These are phyloP conservation scores for Xerus inauris DNA, from an alignment of 2,113 vertebrate genomes.

Conservation along the genomic window DNA sequence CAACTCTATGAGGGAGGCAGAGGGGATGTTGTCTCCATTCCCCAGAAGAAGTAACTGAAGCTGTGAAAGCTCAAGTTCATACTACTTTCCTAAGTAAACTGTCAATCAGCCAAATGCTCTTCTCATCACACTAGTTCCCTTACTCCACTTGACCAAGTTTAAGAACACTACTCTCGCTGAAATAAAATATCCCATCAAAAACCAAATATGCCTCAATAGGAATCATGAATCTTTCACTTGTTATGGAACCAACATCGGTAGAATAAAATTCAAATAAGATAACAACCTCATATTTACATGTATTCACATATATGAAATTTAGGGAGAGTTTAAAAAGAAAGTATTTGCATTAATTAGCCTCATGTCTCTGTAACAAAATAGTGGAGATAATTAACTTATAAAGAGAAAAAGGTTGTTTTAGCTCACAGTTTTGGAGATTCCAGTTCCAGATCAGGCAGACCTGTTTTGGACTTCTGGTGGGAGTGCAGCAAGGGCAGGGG, in stretches of 20 bases:
- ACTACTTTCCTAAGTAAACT: neutral
- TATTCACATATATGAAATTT: neutral
- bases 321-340: neutral
- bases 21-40: neutral
- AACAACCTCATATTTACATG: neutral
- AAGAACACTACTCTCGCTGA: neutral
- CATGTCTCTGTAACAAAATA: neutral
- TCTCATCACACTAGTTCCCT: neutral
- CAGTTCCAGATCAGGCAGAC: neutral
- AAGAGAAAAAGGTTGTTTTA: neutral
- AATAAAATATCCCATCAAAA: neutral
- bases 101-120: neutral
- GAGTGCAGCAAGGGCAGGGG: neutral
- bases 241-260: neutral
- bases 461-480: neutral
- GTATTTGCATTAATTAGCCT: neutral
- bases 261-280: neutral
- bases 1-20: rapidly evolving
- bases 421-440: neutral
- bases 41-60: neutral
- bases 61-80: neutral
- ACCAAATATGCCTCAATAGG: neutral
- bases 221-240: neutral
- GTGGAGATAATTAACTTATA: neutral
- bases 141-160: neutral